These are phyloP conservation scores for Cephus pulcher DNA, from an alignment of 2,888 invertebrate genomes.

Conservation along the genomic window DNA sequence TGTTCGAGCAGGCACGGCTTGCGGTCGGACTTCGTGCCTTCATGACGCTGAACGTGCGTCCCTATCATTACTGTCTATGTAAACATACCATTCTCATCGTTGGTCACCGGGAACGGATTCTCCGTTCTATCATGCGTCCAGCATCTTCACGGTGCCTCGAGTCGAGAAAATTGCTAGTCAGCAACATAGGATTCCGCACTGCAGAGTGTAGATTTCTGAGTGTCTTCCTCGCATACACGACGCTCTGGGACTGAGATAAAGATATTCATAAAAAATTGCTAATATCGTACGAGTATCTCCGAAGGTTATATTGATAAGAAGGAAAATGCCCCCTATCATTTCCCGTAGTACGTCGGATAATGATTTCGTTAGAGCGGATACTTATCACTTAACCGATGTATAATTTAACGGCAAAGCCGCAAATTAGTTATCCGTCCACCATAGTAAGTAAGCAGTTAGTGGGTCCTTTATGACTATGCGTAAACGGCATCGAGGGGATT, in stretches of 20 bases:
- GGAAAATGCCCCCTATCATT: not conserved
- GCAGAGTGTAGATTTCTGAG: not conserved
- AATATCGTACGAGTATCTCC: not conserved
- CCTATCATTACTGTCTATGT: slow-evolving; percentile 40
- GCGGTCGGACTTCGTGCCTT: slow-evolving; percentile 32
- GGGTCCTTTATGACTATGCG: not conserved
- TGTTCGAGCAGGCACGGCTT: slow-evolving; percentile 23
- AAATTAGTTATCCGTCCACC: not conserved
- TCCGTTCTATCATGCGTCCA: not conserved
- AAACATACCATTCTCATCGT: slow-evolving; percentile 32
- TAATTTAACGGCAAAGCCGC: not conserved
- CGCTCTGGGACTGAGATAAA: not conserved
- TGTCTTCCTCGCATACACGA: not conserved
- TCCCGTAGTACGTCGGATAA: not conserved
- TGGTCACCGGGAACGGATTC: not conserved
- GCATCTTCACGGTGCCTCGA: not conserved
- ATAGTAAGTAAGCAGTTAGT: not conserved
- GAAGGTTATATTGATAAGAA: not conserved
- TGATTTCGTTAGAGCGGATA: not conserved
- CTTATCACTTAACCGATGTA: not conserved
- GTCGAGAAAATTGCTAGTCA: not conserved
- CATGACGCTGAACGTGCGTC: slow-evolving; percentile 25
- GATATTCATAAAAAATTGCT: not conserved
- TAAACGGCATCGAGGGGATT: slow-evolving; percentile 5
- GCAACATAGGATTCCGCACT: not conserved